Evolutionary conservation across 2,113 vertebrate genomes (phyloP).

Genomic region (Crotalus horridus): DNA sequence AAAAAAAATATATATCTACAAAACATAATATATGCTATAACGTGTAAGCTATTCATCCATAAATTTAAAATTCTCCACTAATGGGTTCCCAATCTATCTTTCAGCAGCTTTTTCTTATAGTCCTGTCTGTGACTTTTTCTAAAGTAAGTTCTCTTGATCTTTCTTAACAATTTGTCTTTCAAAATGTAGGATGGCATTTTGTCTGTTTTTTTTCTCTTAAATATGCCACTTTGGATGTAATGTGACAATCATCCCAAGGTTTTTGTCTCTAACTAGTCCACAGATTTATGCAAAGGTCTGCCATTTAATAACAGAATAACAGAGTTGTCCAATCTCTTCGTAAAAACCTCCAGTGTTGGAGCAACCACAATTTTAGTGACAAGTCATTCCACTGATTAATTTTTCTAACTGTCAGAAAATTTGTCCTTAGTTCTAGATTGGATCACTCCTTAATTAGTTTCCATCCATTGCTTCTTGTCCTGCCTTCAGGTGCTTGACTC

Average conservation of each 20-base stretch:
- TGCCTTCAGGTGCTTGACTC: neutral
- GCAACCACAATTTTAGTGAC: neutral
- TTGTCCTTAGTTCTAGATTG: neutral
- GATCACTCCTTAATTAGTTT: neutral
- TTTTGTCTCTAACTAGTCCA: neutral
- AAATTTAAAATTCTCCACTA: neutral
- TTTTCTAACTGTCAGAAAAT: neutral
- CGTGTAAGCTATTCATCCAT: neutral
- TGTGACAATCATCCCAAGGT: neutral
- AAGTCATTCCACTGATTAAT: neutral
- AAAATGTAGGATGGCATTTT: neutral
- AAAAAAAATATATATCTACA: neutral
- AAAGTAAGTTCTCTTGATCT: neutral
- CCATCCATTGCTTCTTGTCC: neutral
- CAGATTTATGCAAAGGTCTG: neutral
- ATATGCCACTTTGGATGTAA: neutral
- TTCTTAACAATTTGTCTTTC: neutral
- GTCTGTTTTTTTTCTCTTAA: neutral
- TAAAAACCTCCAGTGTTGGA: neutral
- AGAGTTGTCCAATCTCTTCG: neutral
- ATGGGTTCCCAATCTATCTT: neutral
- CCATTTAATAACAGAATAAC: neutral
- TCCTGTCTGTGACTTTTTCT: neutral
- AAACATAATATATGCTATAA: neutral
- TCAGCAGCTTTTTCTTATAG: neutral